A percentile compares a stretch with the other conserved stretches of the same genome.
Evolutionary conservation across 2,797 vertebrate genomes (phyloP).

Genomic region (Sebastiscus tertius): DNA sequence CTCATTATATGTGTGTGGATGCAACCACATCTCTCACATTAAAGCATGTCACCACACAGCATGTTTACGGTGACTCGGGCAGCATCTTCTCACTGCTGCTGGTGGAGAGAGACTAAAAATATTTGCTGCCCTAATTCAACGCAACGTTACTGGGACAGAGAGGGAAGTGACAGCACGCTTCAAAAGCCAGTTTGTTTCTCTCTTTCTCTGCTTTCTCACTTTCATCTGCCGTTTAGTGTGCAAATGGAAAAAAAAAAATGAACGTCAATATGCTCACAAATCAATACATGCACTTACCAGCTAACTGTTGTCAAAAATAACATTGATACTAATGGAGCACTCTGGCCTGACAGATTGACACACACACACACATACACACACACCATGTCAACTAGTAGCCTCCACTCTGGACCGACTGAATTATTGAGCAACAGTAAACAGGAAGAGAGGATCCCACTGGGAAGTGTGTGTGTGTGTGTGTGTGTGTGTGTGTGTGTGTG

Average conservation of each 20-base stretch:
- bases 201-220: slow-evolving; percentile 12
- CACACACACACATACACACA: slow-evolving; percentile 3
- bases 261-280: slow-evolving; percentile 59
- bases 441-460: slow-evolving; percentile 70
- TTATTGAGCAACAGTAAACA: slow-evolving; percentile 76
- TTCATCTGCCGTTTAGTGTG: slow-evolving; percentile 40
- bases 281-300: slow-evolving; percentile 79
- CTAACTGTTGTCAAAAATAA: slow-evolving; percentile 64
- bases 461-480: not conserved
- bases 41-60: slow-evolving; percentile 31
- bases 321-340: slow-evolving; percentile 76
- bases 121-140: slow-evolving; percentile 68
- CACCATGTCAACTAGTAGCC: slow-evolving; percentile 22
- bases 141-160: slow-evolving; percentile 42
- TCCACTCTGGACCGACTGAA: slow-evolving; percentile 68
- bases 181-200: slow-evolving; percentile 15
- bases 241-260: slow-evolving; percentile 45
- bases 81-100: slow-evolving; percentile 22
- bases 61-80: slow-evolving; percentile 21
- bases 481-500: not conserved
- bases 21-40: slow-evolving; percentile 3
- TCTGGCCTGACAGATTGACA: slow-evolving; percentile 37
- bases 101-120: slow-evolving; percentile 53
- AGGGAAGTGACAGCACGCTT: slow-evolving; percentile 3
- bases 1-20: not conserved